These are phyloP conservation scores for Anaspis maculata DNA, from an alignment of 2,888 invertebrate species.

Conservation along the genomic window DNA sequence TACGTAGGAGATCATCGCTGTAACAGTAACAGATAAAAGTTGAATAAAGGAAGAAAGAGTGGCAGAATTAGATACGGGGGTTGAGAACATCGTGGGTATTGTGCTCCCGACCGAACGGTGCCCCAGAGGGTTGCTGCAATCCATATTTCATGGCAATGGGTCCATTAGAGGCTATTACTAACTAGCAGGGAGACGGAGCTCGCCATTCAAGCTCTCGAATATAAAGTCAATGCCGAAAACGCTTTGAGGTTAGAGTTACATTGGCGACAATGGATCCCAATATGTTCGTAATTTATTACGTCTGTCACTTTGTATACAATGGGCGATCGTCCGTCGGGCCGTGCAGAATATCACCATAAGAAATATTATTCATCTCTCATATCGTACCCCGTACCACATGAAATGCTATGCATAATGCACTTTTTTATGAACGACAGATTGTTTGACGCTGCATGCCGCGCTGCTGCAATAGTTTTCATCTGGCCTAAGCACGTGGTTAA, in stretches of 20 bases:
- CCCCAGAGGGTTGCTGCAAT: slow-evolving; percentile 30
- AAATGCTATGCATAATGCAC: too few species aligned
- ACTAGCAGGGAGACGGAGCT: slow-evolving; percentile 29
- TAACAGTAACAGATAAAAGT: too few species aligned
- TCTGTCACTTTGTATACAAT: slow-evolving; percentile 23
- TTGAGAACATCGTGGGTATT: slow-evolving; percentile 10
- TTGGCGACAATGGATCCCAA: slow-evolving; percentile 33
- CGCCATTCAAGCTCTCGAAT: slow-evolving; percentile 25
- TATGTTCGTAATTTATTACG: slow-evolving; percentile 36
- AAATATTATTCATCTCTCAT: too few species aligned
- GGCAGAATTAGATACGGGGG: slow-evolving; percentile 4
- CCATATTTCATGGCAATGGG: slow-evolving; percentile 40
- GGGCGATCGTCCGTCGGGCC: slow-evolving; percentile 5
- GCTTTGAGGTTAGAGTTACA: slow-evolving; percentile 36
- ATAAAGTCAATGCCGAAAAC: slow-evolving; percentile 30
- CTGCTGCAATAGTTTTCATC: too few species aligned
- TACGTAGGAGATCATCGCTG: too few species aligned
- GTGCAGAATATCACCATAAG: too few species aligned
- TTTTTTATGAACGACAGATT: too few species aligned
- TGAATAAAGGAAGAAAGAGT: too few species aligned
- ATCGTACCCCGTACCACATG: too few species aligned
- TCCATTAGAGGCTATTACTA: slow-evolving; percentile 39
- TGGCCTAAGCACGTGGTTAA: too few species aligned
- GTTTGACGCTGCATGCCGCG: too few species aligned
- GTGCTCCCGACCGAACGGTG: slow-evolving; percentile 21